Conservation (phyloP, 2,797 vertebrate genomes). For the Rallus crepitans region DNA sequence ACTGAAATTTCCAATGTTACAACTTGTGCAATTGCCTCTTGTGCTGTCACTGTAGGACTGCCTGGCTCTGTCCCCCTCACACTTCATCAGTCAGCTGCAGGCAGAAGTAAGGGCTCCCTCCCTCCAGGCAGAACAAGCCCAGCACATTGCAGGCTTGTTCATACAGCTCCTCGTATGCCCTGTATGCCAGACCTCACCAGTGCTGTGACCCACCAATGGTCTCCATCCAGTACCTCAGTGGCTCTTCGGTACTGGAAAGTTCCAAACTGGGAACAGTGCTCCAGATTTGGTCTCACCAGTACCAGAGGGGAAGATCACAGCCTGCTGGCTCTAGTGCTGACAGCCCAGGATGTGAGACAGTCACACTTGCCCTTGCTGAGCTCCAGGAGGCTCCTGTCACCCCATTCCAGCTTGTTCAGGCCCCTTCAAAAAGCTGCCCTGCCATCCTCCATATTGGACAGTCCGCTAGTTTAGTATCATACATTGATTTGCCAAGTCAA, state of each 20-base stretch:
- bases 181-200: neutral
- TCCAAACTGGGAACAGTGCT: neutral
- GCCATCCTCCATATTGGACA: neutral
- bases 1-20: neutral
- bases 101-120: neutral
- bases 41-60: neutral
- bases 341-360: neutral
- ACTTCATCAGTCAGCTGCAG: neutral
- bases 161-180: neutral
- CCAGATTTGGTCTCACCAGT: neutral
- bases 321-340: neutral
- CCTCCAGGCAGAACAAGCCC: neutral
- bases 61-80: neutral
- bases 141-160: neutral
- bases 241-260: neutral
- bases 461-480: neutral
- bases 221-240: neutral
- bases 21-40: neutral
- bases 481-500: neutral
- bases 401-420: neutral
- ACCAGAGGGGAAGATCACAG: neutral
- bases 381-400: neutral
- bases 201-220: rapidly evolving
- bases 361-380: neutral
- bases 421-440: neutral